Evolutionary conservation across 2,888 invertebrate genomes (phyloP).

Genomic region (Eupithecia subfuscata): DNA sequence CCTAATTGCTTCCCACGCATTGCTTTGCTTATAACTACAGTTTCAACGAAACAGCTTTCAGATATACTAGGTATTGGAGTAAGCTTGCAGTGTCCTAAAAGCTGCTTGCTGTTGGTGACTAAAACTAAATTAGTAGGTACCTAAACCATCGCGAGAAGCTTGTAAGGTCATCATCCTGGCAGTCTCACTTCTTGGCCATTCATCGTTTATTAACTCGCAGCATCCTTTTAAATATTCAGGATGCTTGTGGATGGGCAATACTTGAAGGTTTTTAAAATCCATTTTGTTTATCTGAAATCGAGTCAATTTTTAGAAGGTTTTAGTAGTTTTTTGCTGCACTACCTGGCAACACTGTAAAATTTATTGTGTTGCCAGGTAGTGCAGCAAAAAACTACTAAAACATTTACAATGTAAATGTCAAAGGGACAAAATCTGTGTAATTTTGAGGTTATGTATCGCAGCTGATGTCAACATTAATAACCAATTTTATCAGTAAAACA

Average conservation of each 20-base stretch:
- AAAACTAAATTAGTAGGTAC: slow-evolving; percentile 89
- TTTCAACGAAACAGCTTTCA: slow-evolving; percentile 91
- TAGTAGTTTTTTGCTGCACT: not conserved
- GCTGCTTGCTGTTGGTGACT: slow-evolving; percentile 79
- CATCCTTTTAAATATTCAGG: slow-evolving; percentile 89
- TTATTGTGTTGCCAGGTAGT: too few species aligned
- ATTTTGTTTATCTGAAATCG: slow-evolving; percentile 48
- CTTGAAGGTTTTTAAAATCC: slow-evolving; percentile 67
- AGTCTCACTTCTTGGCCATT: slow-evolving; percentile 93
- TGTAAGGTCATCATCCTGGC: slow-evolving; percentile 90
- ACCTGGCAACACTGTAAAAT: not conserved
- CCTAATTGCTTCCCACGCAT: slow-evolving; percentile 91
- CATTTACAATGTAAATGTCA: too few species aligned
- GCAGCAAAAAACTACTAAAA: too few species aligned
- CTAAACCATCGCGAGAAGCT: slow-evolving; percentile 88
- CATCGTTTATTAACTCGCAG: slow-evolving; percentile 91
- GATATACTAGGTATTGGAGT: slow-evolving; percentile 88
- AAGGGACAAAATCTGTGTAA: not conserved
- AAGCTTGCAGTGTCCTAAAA: slow-evolving; percentile 92
- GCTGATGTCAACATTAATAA: slow-evolving; percentile 5
- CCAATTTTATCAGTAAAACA: not conserved
- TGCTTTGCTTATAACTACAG: slow-evolving; percentile 89
- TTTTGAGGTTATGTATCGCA: slow-evolving; percentile 27
- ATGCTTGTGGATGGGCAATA: slow-evolving; percentile 89
- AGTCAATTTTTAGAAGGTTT: not conserved